Conservation (phyloP, 1,140 invertebrate genomes). For the Ips typographus region DNA sequence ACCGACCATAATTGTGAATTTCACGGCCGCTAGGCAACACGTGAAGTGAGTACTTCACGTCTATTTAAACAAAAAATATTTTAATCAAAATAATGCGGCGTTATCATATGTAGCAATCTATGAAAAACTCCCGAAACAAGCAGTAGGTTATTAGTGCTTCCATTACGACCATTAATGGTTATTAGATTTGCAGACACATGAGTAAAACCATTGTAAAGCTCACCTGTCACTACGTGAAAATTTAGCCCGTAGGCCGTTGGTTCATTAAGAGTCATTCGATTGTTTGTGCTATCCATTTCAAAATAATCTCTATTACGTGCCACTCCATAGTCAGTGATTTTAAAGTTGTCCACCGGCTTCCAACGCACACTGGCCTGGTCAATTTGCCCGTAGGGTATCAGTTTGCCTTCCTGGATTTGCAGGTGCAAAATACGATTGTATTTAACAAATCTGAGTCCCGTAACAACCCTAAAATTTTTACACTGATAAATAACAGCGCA, state of each 20-base stretch:
- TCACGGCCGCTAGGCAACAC: no score
- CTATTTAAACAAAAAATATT: no score
- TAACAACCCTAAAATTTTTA: constrained; percentile 46
- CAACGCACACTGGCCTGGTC: constrained; percentile 61
- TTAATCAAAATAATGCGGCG: no score
- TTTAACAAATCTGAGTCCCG: constrained; percentile 60
- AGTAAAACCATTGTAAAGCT: no score
- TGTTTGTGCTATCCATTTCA: constrained; percentile 67
- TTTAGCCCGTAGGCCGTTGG: constrained; percentile 59
- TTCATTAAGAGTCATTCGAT: constrained; percentile 77
- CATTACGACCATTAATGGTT: no score
- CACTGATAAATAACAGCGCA: background rate
- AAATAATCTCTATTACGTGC: constrained; percentile 66
- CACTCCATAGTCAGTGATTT: constrained; percentile 54
- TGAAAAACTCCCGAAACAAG: no score
- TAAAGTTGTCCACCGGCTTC: constrained; percentile 63
- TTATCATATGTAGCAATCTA: no score
- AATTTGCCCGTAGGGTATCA: constrained; percentile 65
- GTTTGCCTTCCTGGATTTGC: constrained; percentile 72
- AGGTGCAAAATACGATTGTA: constrained; percentile 70
- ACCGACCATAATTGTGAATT: no score
- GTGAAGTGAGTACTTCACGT: no score
- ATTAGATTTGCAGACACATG: no score
- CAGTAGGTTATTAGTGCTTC: no score
- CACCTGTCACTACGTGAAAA: constrained; percentile 62